phyloP scores from a whole-genome alignment of 2,113 vertebrate genomes.

The Pseudorectes ferrugineus region DNA sequence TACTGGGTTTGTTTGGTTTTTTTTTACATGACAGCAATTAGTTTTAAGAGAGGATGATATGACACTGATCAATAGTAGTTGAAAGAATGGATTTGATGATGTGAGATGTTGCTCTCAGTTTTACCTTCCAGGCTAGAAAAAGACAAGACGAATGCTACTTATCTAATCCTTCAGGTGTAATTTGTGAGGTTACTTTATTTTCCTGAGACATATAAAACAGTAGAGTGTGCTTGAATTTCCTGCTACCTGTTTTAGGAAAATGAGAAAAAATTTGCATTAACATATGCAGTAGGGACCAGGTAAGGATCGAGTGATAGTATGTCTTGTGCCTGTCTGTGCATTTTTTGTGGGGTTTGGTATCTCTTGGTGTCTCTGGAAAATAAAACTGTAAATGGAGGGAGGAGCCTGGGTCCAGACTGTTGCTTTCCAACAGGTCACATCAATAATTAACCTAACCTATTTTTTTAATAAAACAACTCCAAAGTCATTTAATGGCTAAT shows the following conservation, averaged over 20 bases:
- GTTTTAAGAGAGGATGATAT: background rate
- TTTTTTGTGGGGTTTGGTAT: background rate
- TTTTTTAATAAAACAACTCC: background rate
- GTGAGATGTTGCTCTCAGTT: background rate
- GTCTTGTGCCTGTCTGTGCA: background rate
- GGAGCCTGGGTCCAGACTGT: background rate
- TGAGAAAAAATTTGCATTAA: background rate
- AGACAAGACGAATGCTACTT: background rate
- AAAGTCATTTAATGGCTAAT: background rate
- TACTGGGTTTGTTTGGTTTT: background rate
- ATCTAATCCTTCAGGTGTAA: background rate
- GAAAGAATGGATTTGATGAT: background rate
- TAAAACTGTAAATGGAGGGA: background rate
- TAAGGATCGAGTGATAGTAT: background rate
- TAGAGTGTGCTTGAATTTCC: background rate
- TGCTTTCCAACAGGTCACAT: background rate
- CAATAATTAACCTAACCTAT: background rate
- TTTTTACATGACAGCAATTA: background rate
- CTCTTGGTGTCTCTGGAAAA: background rate
- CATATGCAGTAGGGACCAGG: background rate
- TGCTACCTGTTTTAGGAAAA: background rate
- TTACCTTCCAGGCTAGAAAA: background rate
- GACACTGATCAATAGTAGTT: background rate
- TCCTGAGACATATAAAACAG: background rate
- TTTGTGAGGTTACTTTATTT: background rate